phyloP scores from a whole-genome alignment of 2,888 invertebrate genomes.

The Aspidiotus destructor region DNA sequence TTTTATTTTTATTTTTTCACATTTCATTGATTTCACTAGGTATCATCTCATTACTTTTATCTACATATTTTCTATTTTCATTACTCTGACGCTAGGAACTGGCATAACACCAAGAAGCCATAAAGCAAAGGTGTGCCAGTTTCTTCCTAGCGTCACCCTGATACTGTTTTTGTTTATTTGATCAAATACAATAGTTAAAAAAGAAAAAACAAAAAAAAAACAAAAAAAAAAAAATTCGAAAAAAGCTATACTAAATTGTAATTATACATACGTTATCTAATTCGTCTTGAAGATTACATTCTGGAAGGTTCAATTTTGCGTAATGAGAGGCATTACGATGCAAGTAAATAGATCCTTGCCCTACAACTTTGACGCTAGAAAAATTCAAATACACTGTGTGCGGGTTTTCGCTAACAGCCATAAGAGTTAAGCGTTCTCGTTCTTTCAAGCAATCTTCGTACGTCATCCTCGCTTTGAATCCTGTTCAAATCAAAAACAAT shows the following conservation, averaged over 20 bases:
- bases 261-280: constrained; percentile 66
- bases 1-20: too few relatives aligned
- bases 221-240: too few relatives aligned
- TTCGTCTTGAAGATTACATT: constrained; percentile 75
- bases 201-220: too few relatives aligned
- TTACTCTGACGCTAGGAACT: too few relatives aligned
- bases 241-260: background rate
- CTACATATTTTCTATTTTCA: too few relatives aligned
- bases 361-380: constrained; percentile 12
- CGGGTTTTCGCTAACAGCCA: constrained; percentile 11
- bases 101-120: too few relatives aligned
- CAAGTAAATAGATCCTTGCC: constrained; percentile 20
- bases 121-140: too few relatives aligned
- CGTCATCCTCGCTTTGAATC: constrained; percentile 80
- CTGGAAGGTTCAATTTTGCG: constrained; percentile 54
- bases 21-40: too few relatives aligned
- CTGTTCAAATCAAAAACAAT: constrained; percentile 39
- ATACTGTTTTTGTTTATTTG: too few relatives aligned
- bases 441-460: constrained; percentile 62
- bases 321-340: constrained; percentile 27
- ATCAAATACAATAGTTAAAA: too few relatives aligned
- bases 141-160: too few relatives aligned
- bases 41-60: too few relatives aligned
- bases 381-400: constrained; percentile 33
- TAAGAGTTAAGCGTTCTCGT: constrained; percentile 40